Conservation (phyloP, 2,113 vertebrate genomes). For the Sylvilagus bachmani region DNA sequence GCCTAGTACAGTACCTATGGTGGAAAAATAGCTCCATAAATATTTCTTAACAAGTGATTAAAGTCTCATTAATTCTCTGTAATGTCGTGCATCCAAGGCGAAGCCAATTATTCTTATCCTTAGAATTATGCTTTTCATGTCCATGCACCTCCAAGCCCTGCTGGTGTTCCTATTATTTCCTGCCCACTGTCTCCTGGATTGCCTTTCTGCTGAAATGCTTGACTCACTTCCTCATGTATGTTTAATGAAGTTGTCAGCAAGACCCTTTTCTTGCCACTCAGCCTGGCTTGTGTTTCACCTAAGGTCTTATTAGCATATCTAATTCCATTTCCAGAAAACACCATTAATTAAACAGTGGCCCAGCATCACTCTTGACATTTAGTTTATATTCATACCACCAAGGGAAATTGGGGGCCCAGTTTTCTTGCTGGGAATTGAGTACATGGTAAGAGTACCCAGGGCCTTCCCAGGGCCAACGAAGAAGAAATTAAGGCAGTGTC, state of each 20-base stretch:
- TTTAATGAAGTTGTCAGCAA: slow-evolving; percentile 77
- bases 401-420: not conserved
- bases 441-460: not conserved
- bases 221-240: slow-evolving; percentile 73
- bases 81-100: not conserved
- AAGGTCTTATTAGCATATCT: slow-evolving; percentile 55
- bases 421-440: not conserved
- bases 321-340: slow-evolving; percentile 65
- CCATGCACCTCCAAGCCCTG: not conserved
- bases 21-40: slow-evolving; percentile 4
- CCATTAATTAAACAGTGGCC: slow-evolving; percentile 51
- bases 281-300: slow-evolving; percentile 53
- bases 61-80: slow-evolving; percentile 30
- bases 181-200: slow-evolving; percentile 52
- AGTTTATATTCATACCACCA: not conserved
- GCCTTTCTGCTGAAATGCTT: slow-evolving; percentile 64
- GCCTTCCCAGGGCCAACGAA: not conserved
- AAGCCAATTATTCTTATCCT: slow-evolving; percentile 46
- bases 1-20: not conserved
- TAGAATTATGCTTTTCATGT: not conserved
- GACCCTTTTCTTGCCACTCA: slow-evolving; percentile 33
- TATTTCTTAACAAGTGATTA: slow-evolving; percentile 56
- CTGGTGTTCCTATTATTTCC: slow-evolving; percentile 42
- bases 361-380: not conserved
- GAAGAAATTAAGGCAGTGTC: fast-evolving